A percentile compares a stretch with the other conserved stretches of the same genome.
Conservation (phyloP, 2,113 vertebrate genomes). For the Dryoscopus gambensis region DNA sequence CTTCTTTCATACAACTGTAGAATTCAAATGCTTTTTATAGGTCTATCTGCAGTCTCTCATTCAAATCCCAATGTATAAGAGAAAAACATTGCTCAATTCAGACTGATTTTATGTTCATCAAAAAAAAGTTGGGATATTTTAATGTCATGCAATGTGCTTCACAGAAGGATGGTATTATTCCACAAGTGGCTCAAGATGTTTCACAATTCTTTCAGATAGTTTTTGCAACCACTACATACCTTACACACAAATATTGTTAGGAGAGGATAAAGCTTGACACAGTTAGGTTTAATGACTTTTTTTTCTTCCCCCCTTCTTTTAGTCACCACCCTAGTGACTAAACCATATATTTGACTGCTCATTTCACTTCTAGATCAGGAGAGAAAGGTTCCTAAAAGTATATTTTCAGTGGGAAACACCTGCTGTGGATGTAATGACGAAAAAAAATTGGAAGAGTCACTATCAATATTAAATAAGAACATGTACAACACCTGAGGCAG, state of each 20-base stretch:
- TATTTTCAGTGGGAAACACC: not conserved
- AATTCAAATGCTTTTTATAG: constrained; percentile 47
- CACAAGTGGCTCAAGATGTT: not conserved
- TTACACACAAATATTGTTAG: not conserved
- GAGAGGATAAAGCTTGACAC: not conserved
- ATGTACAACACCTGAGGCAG: not conserved
- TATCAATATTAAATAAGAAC: not conserved
- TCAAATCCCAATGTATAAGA: constrained; percentile 27
- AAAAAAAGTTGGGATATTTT: constrained; percentile 37
- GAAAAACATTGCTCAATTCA: constrained; percentile 24
- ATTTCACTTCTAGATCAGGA: not conserved
- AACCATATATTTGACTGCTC: not conserved
- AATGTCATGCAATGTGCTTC: constrained; percentile 14
- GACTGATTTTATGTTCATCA: not conserved
- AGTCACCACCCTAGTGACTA: not conserved
- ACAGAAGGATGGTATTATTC: constrained; percentile 12
- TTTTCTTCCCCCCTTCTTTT: not conserved
- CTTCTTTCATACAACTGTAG: constrained; percentile 21
- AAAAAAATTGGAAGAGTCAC: not conserved
- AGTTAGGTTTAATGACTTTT: not conserved
- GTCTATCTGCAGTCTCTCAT: not conserved
- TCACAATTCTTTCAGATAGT: not conserved
- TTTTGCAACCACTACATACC: not conserved
- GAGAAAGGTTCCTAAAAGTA: not conserved
- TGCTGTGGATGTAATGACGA: not conserved